Base-by-base conservation (phyloP, 2,797 vertebrate genomes). In the Sebastes dallii region DNA sequence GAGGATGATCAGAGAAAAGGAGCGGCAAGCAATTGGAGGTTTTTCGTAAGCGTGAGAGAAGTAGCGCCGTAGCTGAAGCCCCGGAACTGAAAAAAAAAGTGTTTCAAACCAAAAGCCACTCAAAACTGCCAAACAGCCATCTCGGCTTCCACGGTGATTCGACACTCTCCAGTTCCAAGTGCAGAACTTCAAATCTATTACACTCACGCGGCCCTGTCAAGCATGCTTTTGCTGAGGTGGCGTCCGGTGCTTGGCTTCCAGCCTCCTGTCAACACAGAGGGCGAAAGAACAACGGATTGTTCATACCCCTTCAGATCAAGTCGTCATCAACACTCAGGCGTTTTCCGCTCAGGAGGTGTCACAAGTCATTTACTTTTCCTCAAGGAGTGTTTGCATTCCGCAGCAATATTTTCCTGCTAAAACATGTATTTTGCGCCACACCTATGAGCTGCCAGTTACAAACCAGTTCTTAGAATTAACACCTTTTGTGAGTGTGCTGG, bases 61-160 rank as follows among this genome's bases (percentile, higher is more conserved):
- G 67, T 24, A n/a, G 74, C 39, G 8, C 65, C 54, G 29, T 24
- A 54, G 13, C 58, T 29, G 71, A 83, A 78, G 52, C 75, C 77
- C 64, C 81, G 67, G 27, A 85, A 80, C 39, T 65, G 36, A 9
- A 16, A 59, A 59, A 58, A 75, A 86, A 91, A 87, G 81, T 67
- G 61, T 87, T 75, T 91, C 64, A 75, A 87, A 92, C 84, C 72
- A 81, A 86, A 84, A 82, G 39, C 60, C 65, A 77, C 87, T 89
- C 77, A 78, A 85, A 86, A 72, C 78, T 88, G 85, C 75, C 82
- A 88, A 92, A 86, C 84, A 59, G 76, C 81, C 68, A 73, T 84
- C 81, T 91, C 60, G 16, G 91, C 94, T 93, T 86, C 92, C 88
- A 93, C 92, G 92, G 93, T 30, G 84, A 94, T 89, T 76, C 36